Conservation (phyloP, 1,140 invertebrate genomes). For the Diachasmimorpha longicaudata region DNA sequence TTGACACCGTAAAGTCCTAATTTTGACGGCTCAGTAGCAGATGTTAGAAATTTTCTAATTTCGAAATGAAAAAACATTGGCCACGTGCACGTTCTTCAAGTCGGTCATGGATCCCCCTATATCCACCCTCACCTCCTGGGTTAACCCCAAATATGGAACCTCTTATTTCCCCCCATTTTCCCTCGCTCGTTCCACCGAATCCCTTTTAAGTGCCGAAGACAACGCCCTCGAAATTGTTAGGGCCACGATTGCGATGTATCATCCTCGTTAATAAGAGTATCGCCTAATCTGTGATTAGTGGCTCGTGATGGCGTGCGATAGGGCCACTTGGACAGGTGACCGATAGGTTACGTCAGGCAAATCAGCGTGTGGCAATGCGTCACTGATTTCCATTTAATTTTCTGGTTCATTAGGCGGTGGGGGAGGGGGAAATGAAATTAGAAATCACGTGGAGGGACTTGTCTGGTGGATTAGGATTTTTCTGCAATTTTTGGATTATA, state of each 20-base stretch:
- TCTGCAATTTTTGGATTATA: no score
- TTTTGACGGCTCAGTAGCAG: neutral
- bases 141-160: neutral
- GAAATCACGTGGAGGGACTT: no score
- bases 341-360: neutral
- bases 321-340: neutral
- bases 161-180: neutral
- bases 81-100: neutral
- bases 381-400: neutral
- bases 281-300: neutral
- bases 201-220: slow-evolving; percentile 1
- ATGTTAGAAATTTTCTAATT: neutral
- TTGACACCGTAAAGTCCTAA: neutral
- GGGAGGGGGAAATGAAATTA: no score
- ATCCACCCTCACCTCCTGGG: neutral
- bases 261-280: neutral
- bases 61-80: neutral
- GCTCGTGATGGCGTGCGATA: neutral
- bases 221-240: neutral
- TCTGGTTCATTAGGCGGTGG: neutral
- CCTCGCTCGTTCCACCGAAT: neutral
- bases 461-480: no score
- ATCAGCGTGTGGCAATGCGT: neutral
- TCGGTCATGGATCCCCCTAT: neutral
- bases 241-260: neutral